A percentile compares a stretch with the other conserved stretches of the same genome.
Evolutionary conservation across 2,113 vertebrate genomes (phyloP).

Genomic region (Tragelaphus buxtoni): DNA sequence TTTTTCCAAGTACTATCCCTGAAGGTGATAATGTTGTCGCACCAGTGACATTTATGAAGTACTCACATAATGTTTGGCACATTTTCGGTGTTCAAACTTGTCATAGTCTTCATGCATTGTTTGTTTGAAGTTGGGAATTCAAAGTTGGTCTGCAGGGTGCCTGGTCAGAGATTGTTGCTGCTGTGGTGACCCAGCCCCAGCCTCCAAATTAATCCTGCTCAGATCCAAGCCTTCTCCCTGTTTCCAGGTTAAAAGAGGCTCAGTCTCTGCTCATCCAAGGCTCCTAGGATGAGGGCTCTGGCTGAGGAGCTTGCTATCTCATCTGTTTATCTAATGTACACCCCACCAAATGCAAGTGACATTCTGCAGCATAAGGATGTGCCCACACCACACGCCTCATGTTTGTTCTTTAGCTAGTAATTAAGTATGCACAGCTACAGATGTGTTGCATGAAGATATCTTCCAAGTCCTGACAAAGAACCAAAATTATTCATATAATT

Average conservation of each 20-base stretch:
- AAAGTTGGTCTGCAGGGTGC: neutral
- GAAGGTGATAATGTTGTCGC: neutral
- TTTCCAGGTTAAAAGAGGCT: neutral
- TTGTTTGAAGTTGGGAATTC: neutral
- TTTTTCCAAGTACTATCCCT: neutral
- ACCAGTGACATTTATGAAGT: neutral
- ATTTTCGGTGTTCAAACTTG: neutral
- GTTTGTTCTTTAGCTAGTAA: slow-evolving; percentile 60
- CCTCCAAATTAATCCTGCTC: neutral
- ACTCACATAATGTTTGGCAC: neutral
- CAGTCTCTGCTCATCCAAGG: neutral
- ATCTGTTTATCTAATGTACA: slow-evolving; percentile 32
- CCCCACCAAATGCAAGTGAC: slow-evolving; percentile 28
- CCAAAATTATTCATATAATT: slow-evolving; percentile 76
- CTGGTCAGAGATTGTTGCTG: neutral
- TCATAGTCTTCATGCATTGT: neutral
- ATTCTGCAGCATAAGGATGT: slow-evolving; percentile 35
- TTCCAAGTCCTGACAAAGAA: slow-evolving; percentile 73
- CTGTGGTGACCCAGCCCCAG: neutral
- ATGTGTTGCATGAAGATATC: slow-evolving; percentile 67
- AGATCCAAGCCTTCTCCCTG: neutral
- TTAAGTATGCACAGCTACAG: slow-evolving; percentile 71
- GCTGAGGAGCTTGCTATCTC: neutral
- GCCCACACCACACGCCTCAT: slow-evolving; percentile 47
- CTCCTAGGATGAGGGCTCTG: neutral